Evolutionary conservation across 2,113 vertebrate species (phyloP).

Genomic region (Notarius lentiginosus): DNA sequence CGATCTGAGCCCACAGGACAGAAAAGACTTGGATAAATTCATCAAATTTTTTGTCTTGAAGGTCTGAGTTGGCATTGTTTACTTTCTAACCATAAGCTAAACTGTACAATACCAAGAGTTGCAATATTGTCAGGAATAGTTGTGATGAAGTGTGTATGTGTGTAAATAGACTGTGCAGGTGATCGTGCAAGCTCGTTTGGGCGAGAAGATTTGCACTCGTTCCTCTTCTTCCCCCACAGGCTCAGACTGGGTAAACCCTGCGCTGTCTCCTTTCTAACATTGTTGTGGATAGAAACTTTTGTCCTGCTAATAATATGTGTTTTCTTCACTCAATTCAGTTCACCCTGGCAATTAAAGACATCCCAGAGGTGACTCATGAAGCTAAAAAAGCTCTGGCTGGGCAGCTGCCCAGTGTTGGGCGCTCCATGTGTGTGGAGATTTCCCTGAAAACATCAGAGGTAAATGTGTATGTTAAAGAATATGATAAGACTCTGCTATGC

Average conservation of each 20-base stretch:
- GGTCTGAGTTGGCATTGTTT: conserved; percentile 68
- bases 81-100: background rate
- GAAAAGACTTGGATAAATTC: conserved; percentile 99
- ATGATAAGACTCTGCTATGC: background rate
- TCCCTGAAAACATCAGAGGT: conserved; percentile 99
- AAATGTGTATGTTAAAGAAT: conserved; percentile 41
- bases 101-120: background rate
- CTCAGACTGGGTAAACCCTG: conserved; percentile 90
- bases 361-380: conserved; percentile 98
- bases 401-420: conserved; percentile 89
- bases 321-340: conserved; percentile 76
- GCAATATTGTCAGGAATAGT: too few species aligned
- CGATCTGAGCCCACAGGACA: conserved; percentile 96
- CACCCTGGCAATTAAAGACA: conserved; percentile 98
- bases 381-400: conserved; percentile 96
- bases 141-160: conserved; percentile 35
- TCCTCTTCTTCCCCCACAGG: conserved; percentile 97
- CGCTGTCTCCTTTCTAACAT: background rate
- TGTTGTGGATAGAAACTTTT: background rate
- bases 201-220: conserved; percentile 94
- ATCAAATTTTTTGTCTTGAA: conserved; percentile 99
- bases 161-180: conserved; percentile 90
- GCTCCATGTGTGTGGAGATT: conserved; percentile 98
- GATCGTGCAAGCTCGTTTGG: conserved; percentile 96
- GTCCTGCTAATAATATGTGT: background rate